Base-by-base conservation (phyloP, 2,888 invertebrate genomes). In the Ectropis crepuscularia region DNA sequence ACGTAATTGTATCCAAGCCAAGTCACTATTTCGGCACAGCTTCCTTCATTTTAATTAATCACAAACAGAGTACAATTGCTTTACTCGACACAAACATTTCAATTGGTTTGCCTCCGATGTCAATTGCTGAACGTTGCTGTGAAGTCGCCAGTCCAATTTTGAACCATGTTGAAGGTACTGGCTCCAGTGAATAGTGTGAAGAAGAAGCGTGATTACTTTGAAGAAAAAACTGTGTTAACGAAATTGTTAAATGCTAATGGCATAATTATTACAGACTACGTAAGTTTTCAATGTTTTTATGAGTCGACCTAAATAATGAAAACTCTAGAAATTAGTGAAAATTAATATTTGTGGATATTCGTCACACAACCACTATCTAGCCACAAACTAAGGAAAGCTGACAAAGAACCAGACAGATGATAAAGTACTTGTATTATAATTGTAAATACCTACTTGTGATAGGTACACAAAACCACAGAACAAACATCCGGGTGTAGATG, bases 171-270 rank as follows among this genome's bases (percentile, higher is more conserved):
- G 16, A 72, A 68, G 68, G 43, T 69, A 55, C 53, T 72, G 6
- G 37, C 61, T 11, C 63, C 68, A 6, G 37, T 61, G 0, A 63
- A 60, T 16, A 47, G n/a, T 46, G 64, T 66, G 38, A 61, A 49
- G 10, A 57, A 58, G 47, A 67, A 58, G 39, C 61, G 65, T 4
- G 16, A 43, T 54, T 46, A 62, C 5, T 60, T 62, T 43, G 72
- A 72, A 37, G 70, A 72, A 38, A 65, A 59, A n/a, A 65, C 66
- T 66, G 69, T 65, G 53, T 41, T 72, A 28, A 46, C 57, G 7
- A 72, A 72, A 53, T 61, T 72, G n/a, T 63, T 70, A 28, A 68
- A 61, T 58, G 63, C 63, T 36, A 66, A 72, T 68, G 70, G 72
- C 54, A 65, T 69, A 12, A 37, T 69, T 16, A 47, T 68, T 8